Base-by-base conservation (phyloP, 2,113 vertebrate genomes). In the Synchiropus splendidus region DNA sequence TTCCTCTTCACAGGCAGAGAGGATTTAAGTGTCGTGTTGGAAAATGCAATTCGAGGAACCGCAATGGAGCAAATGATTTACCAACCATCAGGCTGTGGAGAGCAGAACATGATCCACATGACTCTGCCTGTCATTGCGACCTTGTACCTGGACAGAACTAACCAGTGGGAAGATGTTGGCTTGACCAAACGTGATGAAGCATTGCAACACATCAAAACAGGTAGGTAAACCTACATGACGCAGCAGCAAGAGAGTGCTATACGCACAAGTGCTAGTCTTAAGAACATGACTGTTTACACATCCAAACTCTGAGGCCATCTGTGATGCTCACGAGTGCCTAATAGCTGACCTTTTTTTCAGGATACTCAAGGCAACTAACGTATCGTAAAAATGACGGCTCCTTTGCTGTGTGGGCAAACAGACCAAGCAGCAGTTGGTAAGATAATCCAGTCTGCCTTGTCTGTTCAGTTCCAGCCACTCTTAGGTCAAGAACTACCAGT, bases 101-200 rank as follows among this genome's bases (percentile, higher is more conserved):
- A 87, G 46, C 80, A 83, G 62, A 87, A 75, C 2, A 77, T 87
- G 64, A 50, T 48, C 16, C 0, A 2, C 1, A 55, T 85, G 71
- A 74, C 73, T 0, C 58, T 78, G 0, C 60, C 75, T 5, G 42
- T 86, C 45, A 79, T 84, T 43, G 79, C 87, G 21, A 58, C 76
- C 0, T 31, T 6, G 2, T 87, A 86, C 54, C 39, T 85, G 67
- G 84, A 89, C 16, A 45, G 60, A 54, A 78, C 83, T 0, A 70
- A 79, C 37, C 82, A 83, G 62, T 87, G 85, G 83, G 67, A 71
- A 30, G 9, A 42, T 16, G 61, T 85, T 1, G 73, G 72, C 0
- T 48, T 70, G 35, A 32, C 77, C 0, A 75, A 45, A 35, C 70
- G 80, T 16, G 2, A 32, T 0, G 11, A 54, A 43, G 82, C 83